Conservation (phyloP, 2,113 vertebrate species). For the Heterochromis multidens region DNA sequence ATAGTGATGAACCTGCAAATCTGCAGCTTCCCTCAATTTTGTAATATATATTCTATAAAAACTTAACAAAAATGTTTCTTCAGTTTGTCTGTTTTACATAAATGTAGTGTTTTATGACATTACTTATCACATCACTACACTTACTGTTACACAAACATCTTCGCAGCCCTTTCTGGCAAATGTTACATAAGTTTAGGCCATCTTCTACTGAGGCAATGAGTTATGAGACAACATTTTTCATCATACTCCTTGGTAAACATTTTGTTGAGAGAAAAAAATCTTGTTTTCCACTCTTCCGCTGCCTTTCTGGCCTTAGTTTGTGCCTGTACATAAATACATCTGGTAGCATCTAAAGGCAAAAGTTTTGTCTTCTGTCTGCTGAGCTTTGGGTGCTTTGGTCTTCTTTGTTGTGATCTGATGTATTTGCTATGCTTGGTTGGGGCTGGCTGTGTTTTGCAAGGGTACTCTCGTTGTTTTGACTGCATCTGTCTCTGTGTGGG, state of each 20-base stretch:
- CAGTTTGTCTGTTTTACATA: not conserved
- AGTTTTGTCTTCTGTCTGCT: not conserved
- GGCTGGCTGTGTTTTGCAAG: constrained; percentile 12
- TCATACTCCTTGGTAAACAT: not conserved
- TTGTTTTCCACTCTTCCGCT: not conserved
- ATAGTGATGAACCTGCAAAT: not conserved
- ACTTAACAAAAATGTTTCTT: not conserved
- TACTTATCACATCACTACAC: not conserved
- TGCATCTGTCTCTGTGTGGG: constrained; percentile 14
- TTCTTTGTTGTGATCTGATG: constrained; percentile 30
- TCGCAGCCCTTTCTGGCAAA: not conserved
- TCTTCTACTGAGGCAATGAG: not conserved
- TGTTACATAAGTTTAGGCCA: not conserved
- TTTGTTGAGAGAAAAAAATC: not conserved
- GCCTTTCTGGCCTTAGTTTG: not conserved
- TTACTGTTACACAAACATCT: not conserved
- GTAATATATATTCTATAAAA: not conserved
- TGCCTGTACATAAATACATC: not conserved
- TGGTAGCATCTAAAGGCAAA: not conserved
- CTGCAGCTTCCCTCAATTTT: not conserved
- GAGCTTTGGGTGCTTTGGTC: not conserved
- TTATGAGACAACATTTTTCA: not conserved
- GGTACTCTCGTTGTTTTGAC: constrained; percentile 36
- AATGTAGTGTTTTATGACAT: not conserved
- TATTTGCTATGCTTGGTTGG: not conserved